Evolutionary conservation across 2,888 invertebrate species (phyloP), one percentile per base, ranked within the genome.

Genomic region (Thera obeliscata): DNA sequence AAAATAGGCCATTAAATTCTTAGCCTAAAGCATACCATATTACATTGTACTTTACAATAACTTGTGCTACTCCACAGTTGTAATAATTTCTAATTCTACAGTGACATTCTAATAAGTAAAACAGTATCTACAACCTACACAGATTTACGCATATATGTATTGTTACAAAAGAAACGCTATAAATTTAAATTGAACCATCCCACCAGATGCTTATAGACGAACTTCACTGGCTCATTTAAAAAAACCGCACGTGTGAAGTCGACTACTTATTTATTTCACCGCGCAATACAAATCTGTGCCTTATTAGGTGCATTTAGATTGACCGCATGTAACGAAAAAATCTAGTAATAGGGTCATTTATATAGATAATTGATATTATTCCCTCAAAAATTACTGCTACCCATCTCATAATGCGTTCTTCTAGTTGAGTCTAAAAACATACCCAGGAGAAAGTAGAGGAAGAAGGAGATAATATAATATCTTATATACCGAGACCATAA

Each of bases 181-280:
- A 76, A 73, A 75, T 79, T 80, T 76, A 74, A 81, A 78, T 82
- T 78, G 76, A 82, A 79, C 72, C 73, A 73, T 75, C 48, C 11
- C 57, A 66, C 74, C 74, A 33, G 35, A 22, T 6, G 43, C 11
- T 49, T 49, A 38, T 55, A 64, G 22, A 55, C 38, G 22, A 48
- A 59, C 64, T 54, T 48, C 46, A 61, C 22, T 11, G 38, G 12
- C 46, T 36, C 2, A 38, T 9, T 35, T 38, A 38, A 11, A 43
- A 54, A 46, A 43, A 64, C 64, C 11, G 64, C 55, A 64, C 7
- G 3, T 49, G n/a, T 49, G 55, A 38, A 59, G 55, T 61, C 8
- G 22, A 33, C 9, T n/a, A 36, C 3, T 2, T n/a, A n/a, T n/a
- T n/a, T n/a, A n/a, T n/a, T n/a, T n/a, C n/a, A n/a, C n/a, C n/a